Base-by-base conservation (phyloP, 2,113 vertebrate species). In the Pogona vitticeps region DNA sequence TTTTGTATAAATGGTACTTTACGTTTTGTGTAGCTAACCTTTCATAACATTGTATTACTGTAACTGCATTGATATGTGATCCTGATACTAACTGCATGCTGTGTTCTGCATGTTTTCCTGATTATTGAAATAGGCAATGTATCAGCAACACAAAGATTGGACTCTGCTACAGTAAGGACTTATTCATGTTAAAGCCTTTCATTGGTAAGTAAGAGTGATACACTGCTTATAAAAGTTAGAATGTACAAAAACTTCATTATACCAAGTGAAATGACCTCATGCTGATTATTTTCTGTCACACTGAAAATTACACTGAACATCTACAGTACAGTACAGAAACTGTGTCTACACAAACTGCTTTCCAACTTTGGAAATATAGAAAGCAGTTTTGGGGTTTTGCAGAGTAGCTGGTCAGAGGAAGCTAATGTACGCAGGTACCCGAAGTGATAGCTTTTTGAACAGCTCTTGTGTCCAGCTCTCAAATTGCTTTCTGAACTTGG, bases 121-220 rank as follows among this genome's bases (percentile, higher is more conserved):
- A 91, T 93, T 95, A 94, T 91, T 93, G 83, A 87, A 95, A 93
- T 97, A 98, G 98, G 98, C 95, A 96, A 93, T 96, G 96, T 98
- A 95, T 97, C 98, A 95, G 97, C 96, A 95, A 95, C 98, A 94
- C 98, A 98, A 97, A 98, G 98, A 96, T 95, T 99, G 98, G 98
- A 99, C 94, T 97, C 98, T 90, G 97, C 98, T 90, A 97, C 98
- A 91, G 97, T 99, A 97, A 98, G 98, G 97, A 99, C 98, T 93
- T 99, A 99, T 97, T 99, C 98, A 95, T 99, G 98, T 97, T 99
- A 98, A 98, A 95, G 95, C 92, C 92, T 80, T 93, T 93, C 93
- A 87, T 81, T 89, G 97, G 97, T 98, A 96, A 98, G 97, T 97
- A 96, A 94, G 90, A 91, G 63, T 58, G 86, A 67, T 63, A 52